Base-by-base conservation (phyloP, 2,888 invertebrate species). In the Ophioninae sp. region DNA sequence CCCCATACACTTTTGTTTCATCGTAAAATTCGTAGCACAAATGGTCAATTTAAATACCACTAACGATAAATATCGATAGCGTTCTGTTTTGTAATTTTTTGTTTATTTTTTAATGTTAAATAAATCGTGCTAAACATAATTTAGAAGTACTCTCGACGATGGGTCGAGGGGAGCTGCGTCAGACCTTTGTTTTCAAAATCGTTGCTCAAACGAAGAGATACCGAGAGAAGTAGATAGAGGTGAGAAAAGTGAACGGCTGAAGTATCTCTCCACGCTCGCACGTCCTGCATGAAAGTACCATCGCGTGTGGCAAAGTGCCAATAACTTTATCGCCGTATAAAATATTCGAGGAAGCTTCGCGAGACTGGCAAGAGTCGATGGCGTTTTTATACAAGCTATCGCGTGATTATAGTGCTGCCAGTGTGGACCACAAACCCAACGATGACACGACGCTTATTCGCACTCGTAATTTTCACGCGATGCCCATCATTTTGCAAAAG, bases 271-370 rank as follows among this genome's bases (percentile, higher is more conserved):
- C 41, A n/a, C 44, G 20, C 56, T 69, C 39, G 21, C 41, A 74
- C 76, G 69, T 69, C 64, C 69, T 64, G 64, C 69, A 64, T 69
- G 10, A 59, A 30, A 75, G 64, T 69, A 70, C 69, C 13, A 62
- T 41, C 64, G 41, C 75, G 59, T 57, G 41, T 81, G 80, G 80
- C 80, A 70, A 57, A 62, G 75, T 59, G 80, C 80, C 80, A 81
- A 75, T 81, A 75, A 68, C 56, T 81, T 81, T 81, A 75, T 75
- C 69, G 57, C 56, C 57, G 64, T 70, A 56, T 81, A 65, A 81
- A 81, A 81, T 76, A 75, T 74, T 74, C 50, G 68, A n/a, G 21
- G 39, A 65, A 81, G 67, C 57, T 39, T 7, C 23, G 20, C 23
- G 30, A 23, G 37, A 75, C 57, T 70, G 80, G 68, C 75, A 70